Evolutionary conservation across 2,888 invertebrate species (phyloP), one percentile per base, ranked within the genome.

Genomic region (Gymnosoma rotundatum): DNA sequence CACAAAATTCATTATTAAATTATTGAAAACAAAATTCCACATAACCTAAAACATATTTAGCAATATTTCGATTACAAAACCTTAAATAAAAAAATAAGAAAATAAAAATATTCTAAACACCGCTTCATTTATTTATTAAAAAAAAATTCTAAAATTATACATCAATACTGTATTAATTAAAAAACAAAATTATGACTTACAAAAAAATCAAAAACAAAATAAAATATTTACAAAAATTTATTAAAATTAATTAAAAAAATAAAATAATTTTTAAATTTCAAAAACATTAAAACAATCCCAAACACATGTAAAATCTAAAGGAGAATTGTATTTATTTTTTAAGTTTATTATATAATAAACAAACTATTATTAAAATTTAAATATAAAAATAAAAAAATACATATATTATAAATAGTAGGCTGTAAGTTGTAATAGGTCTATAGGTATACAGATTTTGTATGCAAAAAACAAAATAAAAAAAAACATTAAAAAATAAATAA

Each of bases 241-340:
- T 45, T 20, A 12, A 52, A 78, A 70, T 64, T 50, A n/a, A 32
- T 21, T 54, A 3, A 21, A 54, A 54, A 14, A 38, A 9, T 25
- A 75, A 14, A 58, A 69, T 20, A 21, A 12, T 56, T 75, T 36
- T 1, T n/a, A 69, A 70, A 54, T 45, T 67, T 21, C 50, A 10
- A 42, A 61, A 60, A 54, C 73, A 70, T 32, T 67, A 63, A 81
- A 58, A 64, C 38, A 79, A 66, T 78, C 81, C 87, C 86, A 87
- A 84, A 87, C 87, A 87, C 86, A 89, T 88, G 14, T 86, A 88
- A 88, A 83, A 25, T 86, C n/a, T 58, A 81, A 85, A 78, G 60
- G 66, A 84, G 83, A 83, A 87, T 85, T 88, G 87, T 85, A 87
- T 87, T 87, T 80, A 83, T 75, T 72, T 78, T 72, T 50, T 76